Evolutionary conservation across 2,113 vertebrate genomes (phyloP).

Genomic region (Danio rerio): GRCz12tu NC_133191.1:31989501-31990000

Average conservation of each 20-base stretch:
- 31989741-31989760: conserved; percentile 83
- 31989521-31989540: conserved; percentile 11
- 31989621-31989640: conserved; percentile 3
- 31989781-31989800: conserved; percentile 84
- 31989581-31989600: conserved; percentile 18
- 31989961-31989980: neutral
- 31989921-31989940: neutral
- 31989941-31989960: neutral
- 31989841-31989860: conserved; percentile 71
- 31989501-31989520: conserved; percentile 51
- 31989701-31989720: conserved; percentile 82
- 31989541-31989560: conserved; percentile 43
- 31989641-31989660: conserved; percentile 65
- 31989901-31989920: neutral
- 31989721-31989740: conserved; percentile 85
- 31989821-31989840: conserved; percentile 81
- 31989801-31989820: conserved; percentile 78
- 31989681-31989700: conserved; percentile 82
- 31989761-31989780: conserved; percentile 84
- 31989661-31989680: conserved; percentile 75
- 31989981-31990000: neutral
- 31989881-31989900: neutral
- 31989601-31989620: neutral
- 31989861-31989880: neutral
- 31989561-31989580: conserved; percentile 54